A percentile compares a stretch with the other conserved stretches of the same genome.
Conservation (phyloP, 2,113 vertebrate genomes). For the Microtus ochrogaster region DNA sequence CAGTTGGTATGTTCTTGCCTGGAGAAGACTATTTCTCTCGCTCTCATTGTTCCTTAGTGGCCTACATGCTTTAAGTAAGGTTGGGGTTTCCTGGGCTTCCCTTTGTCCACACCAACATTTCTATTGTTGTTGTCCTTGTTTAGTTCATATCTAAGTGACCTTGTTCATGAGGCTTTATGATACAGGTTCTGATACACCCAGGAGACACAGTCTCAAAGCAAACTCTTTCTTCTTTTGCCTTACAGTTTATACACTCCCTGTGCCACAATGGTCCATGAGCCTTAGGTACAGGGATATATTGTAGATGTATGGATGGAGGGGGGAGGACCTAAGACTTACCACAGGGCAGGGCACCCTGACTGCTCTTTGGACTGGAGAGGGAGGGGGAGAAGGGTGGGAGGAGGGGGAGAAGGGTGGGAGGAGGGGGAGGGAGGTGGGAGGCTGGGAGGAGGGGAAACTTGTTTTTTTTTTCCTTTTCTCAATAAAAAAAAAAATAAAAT, state of each 20-base stretch:
- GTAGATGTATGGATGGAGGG: neutral
- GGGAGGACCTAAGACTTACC: no score
- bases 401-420: no score
- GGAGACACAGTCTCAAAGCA: neutral
- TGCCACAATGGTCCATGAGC: neutral
- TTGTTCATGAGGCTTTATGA: neutral
- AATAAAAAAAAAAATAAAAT: no score
- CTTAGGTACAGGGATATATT: neutral
- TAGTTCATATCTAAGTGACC: neutral
- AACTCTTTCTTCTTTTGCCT: neutral
- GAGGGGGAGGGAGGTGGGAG: no score
- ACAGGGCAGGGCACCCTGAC: no score
- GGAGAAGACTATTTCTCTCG: neutral
- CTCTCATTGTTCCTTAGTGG: neutral
- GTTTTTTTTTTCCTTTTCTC: no score
- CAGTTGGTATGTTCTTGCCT: neutral
- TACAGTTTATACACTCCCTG: neutral
- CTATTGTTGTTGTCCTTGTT: neutral
- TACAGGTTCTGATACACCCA: neutral
- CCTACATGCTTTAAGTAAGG: neutral
- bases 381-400: no score
- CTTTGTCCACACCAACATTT: neutral
- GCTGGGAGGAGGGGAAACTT: no score
- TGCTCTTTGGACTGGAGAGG: no score
- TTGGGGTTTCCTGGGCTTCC: neutral